phyloP scores from a whole-genome alignment of 2,888 invertebrate genomes.

The Ceramica pisi region DNA sequence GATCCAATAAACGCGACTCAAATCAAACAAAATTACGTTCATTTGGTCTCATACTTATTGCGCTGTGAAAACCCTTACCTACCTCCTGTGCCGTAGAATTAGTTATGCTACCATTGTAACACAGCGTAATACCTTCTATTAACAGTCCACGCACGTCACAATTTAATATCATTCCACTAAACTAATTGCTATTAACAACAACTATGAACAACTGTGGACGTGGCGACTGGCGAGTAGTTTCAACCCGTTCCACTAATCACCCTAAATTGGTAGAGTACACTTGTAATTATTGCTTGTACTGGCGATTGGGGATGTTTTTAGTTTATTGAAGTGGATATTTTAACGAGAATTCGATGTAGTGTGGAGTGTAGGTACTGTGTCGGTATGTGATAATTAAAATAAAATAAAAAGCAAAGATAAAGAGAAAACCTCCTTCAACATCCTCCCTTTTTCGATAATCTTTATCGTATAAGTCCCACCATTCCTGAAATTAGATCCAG shows the following conservation, averaged over 20 bases:
- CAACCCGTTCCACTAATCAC: conserved; percentile 60
- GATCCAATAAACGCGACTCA: too few relatives aligned
- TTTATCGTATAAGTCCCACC: too few relatives aligned
- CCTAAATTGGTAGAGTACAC: conserved; percentile 52
- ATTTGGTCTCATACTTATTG: too few relatives aligned
- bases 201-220: conserved; percentile 32
- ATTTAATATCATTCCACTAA: conserved; percentile 31
- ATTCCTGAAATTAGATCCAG: too few relatives aligned
- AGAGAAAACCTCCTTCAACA: too few relatives aligned
- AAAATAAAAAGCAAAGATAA: too few relatives aligned
- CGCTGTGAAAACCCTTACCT: too few relatives aligned
- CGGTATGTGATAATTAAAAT: too few relatives aligned
- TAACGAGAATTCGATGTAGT: neutral
- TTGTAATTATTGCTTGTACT: conserved; percentile 25
- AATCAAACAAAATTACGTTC: too few relatives aligned
- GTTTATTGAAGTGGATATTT: conserved; percentile 26
- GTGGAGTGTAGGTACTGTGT: neutral
- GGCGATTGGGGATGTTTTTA: conserved; percentile 20
- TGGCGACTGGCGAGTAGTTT: conserved; percentile 38
- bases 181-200: conserved; percentile 32
- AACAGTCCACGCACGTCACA: conserved; percentile 39
- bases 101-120: neutral
- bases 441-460: too few relatives aligned
- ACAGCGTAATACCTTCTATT: conserved; percentile 9
- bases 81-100: neutral